Percentiles rank a stretch among this genome's conserved stretches.
Conservation (phyloP, 2,888 invertebrate species). For the Andrena bucephala region DNA sequence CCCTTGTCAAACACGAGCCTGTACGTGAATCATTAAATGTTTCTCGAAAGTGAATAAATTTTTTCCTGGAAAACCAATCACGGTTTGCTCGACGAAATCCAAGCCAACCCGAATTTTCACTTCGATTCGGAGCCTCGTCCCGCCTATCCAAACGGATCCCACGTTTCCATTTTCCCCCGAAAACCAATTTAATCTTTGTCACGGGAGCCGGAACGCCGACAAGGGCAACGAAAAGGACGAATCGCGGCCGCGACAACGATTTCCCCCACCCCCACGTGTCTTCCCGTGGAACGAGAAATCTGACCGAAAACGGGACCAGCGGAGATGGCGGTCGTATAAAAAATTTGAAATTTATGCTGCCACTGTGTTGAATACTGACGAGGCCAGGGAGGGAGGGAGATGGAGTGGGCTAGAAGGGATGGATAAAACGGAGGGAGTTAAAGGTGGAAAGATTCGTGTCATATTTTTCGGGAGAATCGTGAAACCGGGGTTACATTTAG, state of each 20-base stretch:
- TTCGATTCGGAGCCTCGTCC: background rate
- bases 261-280: constrained; percentile 1
- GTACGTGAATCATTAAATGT: background rate
- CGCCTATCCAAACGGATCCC: background rate
- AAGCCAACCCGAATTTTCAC: background rate
- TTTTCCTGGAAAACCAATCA: background rate
- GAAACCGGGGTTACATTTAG: constrained; percentile 41
- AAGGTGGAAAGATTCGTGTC: constrained; percentile 41
- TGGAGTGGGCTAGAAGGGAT: constrained; percentile 27
- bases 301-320: constrained; percentile 32
- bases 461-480: constrained; percentile 42
- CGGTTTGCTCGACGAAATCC: background rate
- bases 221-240: constrained; percentile 7
- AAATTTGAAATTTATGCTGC: constrained; percentile 53
- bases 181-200: constrained; percentile 43
- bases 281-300: constrained; percentile 22
- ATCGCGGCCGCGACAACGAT: constrained; percentile 31
- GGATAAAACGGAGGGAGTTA: constrained; percentile 39
- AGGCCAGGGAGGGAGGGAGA: constrained; percentile 7
- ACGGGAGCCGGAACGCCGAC: constrained; percentile 6
- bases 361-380: constrained; percentile 53
- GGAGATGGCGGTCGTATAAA: constrained; percentile 28
- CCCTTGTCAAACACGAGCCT: no score
- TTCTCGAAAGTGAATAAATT: background rate
- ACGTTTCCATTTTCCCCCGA: background rate